phyloP scores from a whole-genome alignment of 2,888 invertebrate species.

The Cryptocephalus moraei region DNA sequence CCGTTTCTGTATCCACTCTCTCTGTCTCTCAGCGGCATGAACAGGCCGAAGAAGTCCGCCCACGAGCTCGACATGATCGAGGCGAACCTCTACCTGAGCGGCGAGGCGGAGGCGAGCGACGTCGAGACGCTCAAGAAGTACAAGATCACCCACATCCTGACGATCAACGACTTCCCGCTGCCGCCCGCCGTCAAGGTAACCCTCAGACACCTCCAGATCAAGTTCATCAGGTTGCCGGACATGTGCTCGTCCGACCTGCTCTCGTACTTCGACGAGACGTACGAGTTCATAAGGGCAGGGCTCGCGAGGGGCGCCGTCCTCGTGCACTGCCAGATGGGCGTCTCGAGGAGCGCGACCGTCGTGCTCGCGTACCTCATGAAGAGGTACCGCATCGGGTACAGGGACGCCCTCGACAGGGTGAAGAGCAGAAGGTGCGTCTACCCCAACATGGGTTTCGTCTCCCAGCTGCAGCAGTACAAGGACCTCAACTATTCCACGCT shows the following conservation, averaged over 20 bases:
- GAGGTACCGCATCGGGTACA: conserved; percentile 8
- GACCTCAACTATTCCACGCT: conserved; percentile 1
- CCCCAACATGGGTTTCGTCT: conserved; percentile 11
- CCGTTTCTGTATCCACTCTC: too few relatives aligned
- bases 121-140: conserved; percentile 8
- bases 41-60: not conserved
- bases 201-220: conserved; percentile 7
- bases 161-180: conserved; percentile 10
- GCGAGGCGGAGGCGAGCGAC: conserved; percentile 5
- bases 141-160: conserved; percentile 13
- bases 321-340: conserved; percentile 12
- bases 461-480: conserved; percentile 5
- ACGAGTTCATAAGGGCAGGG: conserved; percentile 11
- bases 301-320: conserved; percentile 9
- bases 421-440: conserved; percentile 7
- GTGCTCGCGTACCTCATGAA: conserved; percentile 13
- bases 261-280: conserved; percentile 11
- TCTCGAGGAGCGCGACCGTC: conserved; percentile 10
- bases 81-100: conserved; percentile 9
- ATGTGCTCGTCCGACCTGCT: conserved; percentile 7
- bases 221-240: conserved; percentile 10
- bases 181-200: conserved; percentile 5
- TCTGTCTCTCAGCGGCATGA: too few relatives aligned
- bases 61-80: conserved; percentile 10
- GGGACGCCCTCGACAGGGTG: conserved; percentile 9